Percentiles rank a stretch among this genome's conserved stretches.
phyloP scores from a whole-genome alignment of 2,113 vertebrate genomes.

The Mormoops blainvillei region DNA sequence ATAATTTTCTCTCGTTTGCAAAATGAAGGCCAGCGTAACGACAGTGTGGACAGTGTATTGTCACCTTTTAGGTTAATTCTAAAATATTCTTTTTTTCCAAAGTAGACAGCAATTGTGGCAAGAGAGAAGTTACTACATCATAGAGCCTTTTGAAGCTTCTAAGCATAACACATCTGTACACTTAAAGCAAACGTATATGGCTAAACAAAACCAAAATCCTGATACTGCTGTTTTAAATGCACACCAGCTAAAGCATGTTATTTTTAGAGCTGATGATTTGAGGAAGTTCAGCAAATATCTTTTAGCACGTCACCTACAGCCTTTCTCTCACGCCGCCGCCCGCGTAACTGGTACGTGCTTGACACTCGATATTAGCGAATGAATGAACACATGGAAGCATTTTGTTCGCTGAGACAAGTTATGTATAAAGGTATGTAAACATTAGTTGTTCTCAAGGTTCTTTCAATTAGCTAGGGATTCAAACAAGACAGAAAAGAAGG shows the following conservation, averaged over 20 bases:
- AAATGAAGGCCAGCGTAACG: background rate
- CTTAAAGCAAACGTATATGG: background rate
- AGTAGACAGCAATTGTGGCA: background rate
- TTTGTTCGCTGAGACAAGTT: background rate
- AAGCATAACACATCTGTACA: background rate
- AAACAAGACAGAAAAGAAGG: background rate
- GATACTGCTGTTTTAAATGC: background rate
- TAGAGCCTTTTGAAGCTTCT: background rate
- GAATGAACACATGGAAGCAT: background rate
- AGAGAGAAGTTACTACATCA: background rate
- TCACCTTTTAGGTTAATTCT: background rate
- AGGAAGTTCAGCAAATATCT: background rate
- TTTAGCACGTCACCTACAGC: background rate
- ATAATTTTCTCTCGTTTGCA: background rate
- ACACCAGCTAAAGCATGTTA: background rate
- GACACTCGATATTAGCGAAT: background rate
- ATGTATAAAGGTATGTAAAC: background rate
- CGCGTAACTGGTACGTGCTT: accelerated
- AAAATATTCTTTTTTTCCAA: background rate
- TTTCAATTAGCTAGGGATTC: background rate
- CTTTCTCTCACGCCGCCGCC: background rate
- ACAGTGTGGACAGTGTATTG: background rate
- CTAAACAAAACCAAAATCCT: background rate
- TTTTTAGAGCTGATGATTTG: background rate
- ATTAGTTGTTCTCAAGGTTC: background rate